Evolutionary conservation across 2,797 vertebrate species (phyloP), one percentile per base, ranked within the genome.

Genomic region (Podarcis siculus): DNA sequence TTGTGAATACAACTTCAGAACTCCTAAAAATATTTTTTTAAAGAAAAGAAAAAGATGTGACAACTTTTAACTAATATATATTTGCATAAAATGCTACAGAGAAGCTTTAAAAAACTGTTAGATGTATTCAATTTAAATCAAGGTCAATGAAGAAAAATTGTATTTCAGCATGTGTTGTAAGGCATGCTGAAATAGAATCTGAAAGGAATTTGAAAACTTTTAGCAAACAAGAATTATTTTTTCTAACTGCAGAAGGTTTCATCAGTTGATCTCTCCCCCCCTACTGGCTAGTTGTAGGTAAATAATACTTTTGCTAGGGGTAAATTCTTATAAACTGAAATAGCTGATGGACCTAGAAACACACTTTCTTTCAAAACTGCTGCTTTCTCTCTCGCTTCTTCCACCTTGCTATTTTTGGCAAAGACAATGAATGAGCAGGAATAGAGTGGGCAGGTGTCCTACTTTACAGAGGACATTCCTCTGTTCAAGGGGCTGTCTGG

Each of bases 21-120:
- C 42, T 61, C 30, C 49, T 85, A 39, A 85, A 83, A 89, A 75
- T 32, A 58, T 81, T 76, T 78, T 17, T 49, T 49, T 49, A 3
- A 49, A 49, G 12, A 49, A 49, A 13, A 49, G 3, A 13, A 55
- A 55, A 15, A 5, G 2, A 10, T 2, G 39, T 2, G 37, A 1
- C 25, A 39, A 42, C 45, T 72, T 87, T n/a, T 27, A 87, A 67
- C 39, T 77, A 21, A 87, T 67, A 64, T 77, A 49, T 82, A 82
- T 49, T 77, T 69, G 87, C 77, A 85, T 35, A 75, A 30, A 84
- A 64, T 42, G 67, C 42, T 32, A 61, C 32, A 86, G 45, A 67
- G 85, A 27, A 61, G 8, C 7, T 13, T 3, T 37, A 42, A 30
- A 75, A 72, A 72, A 85, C 2, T 72, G 23, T 79, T 79, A 45